phyloP scores from a whole-genome alignment of 2,113 vertebrate genomes.

The Athene noctua region DNA sequence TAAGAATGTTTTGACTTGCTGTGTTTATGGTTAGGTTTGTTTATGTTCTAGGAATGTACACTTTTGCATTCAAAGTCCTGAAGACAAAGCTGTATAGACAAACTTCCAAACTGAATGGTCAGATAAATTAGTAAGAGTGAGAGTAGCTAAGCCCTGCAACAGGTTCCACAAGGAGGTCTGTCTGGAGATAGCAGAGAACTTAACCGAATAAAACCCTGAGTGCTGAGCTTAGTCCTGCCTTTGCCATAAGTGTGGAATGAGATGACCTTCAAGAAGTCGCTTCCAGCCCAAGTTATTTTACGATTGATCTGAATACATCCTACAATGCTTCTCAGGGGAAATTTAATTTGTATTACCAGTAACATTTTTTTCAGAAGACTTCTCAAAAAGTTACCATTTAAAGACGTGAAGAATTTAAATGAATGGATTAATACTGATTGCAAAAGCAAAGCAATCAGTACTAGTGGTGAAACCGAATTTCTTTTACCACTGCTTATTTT shows the following conservation, averaged over 20 bases:
- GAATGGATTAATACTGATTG: background rate
- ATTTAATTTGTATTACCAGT: background rate
- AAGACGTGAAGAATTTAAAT: background rate
- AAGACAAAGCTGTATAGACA: background rate
- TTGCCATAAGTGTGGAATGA: background rate
- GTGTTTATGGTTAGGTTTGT: background rate
- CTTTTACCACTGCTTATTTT: background rate
- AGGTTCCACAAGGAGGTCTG: background rate
- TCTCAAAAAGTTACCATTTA: background rate
- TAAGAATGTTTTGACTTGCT: background rate
- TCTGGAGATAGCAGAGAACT: background rate
- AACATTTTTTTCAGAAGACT: background rate
- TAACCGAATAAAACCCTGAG: background rate
- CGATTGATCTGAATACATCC: background rate
- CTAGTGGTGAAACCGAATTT: background rate
- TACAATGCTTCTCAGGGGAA: background rate
- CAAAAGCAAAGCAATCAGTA: background rate
- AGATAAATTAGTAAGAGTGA: background rate
- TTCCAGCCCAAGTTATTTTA: background rate
- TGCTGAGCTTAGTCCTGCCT: background rate
- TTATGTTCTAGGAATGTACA: background rate
- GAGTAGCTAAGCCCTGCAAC: background rate
- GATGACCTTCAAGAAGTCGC: background rate
- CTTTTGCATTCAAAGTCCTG: background rate
- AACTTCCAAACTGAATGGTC: background rate